Evolutionary conservation across 2,888 invertebrate species (phyloP).

Genomic region (Epinotia brunnichana): DNA sequence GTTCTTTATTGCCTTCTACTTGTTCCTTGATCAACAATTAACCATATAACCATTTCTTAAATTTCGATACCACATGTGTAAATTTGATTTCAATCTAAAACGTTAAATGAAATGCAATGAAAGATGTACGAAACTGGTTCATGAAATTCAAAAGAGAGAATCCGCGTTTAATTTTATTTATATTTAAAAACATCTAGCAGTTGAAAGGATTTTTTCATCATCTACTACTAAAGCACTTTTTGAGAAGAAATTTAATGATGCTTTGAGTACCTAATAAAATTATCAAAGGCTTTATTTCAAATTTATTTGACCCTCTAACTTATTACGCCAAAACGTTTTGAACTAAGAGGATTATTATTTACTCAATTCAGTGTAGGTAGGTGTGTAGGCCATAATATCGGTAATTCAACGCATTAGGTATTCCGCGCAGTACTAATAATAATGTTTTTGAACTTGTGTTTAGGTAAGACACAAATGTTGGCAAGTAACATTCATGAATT

Average conservation of each 20-base stretch:
- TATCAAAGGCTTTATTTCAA: background rate
- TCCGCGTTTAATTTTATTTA: background rate
- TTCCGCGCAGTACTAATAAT: background rate
- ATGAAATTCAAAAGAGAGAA: background rate
- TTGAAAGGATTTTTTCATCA: background rate
- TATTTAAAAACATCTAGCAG: background rate
- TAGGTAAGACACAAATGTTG: too few species aligned
- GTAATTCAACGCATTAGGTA: background rate
- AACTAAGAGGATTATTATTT: background rate
- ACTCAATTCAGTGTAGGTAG: background rate
- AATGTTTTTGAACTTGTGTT: too few species aligned
- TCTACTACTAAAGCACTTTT: background rate
- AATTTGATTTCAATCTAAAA: background rate
- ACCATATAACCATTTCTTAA: too few species aligned
- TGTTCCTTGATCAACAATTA: too few species aligned
- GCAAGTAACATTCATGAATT: background rate
- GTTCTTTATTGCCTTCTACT: too few species aligned
- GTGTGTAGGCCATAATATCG: background rate
- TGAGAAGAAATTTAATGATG: background rate
- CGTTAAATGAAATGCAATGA: background rate
- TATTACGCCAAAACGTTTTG: background rate
- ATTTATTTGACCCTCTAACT: background rate
- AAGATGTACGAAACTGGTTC: background rate
- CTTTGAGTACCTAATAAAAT: background rate
- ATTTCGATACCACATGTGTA: background rate